Evolutionary conservation across 2,113 vertebrate species (phyloP).

Genomic region (Catharus fuscescens): DNA sequence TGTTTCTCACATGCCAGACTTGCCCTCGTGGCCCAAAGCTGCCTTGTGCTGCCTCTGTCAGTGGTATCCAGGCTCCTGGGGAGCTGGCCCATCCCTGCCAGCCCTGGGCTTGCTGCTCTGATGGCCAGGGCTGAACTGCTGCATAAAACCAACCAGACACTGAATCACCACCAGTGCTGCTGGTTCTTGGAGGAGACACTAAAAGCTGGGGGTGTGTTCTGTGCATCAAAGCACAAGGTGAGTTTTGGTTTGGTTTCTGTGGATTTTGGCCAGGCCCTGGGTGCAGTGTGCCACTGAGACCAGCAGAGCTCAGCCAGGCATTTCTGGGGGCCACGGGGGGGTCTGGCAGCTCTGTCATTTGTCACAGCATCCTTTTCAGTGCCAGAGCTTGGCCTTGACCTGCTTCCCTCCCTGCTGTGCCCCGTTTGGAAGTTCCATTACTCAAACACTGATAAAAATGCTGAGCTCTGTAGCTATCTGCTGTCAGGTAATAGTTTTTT

Average conservation of each 20-base stretch:
- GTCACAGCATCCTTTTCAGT: not conserved
- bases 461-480: conserved; percentile 23
- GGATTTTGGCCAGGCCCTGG: not conserved
- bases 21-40: not conserved
- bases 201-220: not conserved
- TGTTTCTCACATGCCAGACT: not conserved
- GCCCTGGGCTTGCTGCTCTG: not conserved
- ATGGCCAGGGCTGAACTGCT: not conserved
- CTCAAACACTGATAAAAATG: conserved; percentile 15
- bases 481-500: conserved; percentile 25
- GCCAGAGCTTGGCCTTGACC: not conserved
- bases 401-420: not conserved
- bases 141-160: not conserved
- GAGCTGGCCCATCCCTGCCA: accelerated
- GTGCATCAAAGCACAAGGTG: accelerated
- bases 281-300: not conserved
- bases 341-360: not conserved
- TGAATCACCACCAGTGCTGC: accelerated
- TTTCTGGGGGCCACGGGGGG: not conserved
- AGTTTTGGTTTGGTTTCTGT: not conserved
- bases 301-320: not conserved
- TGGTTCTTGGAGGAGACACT: not conserved
- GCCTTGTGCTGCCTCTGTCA: not conserved
- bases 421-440: not conserved
- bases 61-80: not conserved